Evolutionary conservation across 2,888 invertebrate genomes (phyloP).

Genomic region (Neoaliturus tenellus): DNA sequence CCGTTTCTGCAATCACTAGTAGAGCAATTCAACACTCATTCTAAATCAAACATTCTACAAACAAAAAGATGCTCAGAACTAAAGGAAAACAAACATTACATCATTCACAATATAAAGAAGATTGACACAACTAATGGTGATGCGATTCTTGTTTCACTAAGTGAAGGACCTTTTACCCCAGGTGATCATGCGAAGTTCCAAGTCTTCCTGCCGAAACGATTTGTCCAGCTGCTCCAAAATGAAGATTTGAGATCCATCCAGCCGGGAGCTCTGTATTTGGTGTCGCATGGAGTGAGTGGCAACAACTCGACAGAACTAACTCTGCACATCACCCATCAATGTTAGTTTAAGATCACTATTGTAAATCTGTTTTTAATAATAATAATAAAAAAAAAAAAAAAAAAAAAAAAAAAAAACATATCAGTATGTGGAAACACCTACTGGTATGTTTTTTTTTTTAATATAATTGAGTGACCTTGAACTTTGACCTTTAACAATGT

Average conservation of each 20-base stretch:
- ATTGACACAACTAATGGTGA: not conserved
- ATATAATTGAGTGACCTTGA: no score
- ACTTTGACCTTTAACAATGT: no score
- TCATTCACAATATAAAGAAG: not conserved
- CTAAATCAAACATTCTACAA: not conserved
- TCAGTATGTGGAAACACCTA: no score
- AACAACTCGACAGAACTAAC: conserved; percentile 2
- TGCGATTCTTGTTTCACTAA: not conserved
- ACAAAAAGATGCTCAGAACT: conserved; percentile 2
- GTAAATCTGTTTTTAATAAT: no score
- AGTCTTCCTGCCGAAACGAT: not conserved
- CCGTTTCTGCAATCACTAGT: not conserved
- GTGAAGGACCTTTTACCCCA: not conserved
- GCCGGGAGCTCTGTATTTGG: not conserved
- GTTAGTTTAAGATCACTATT: no score
- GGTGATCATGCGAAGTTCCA: not conserved
- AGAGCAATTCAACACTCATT: not conserved
- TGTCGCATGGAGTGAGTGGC: not conserved
- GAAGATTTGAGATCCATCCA: not conserved
- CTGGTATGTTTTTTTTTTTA: no score
- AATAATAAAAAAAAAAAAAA: no score
- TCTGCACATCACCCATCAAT: not conserved
- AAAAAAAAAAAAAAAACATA: no score
- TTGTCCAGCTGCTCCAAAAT: not conserved
- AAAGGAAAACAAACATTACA: conserved; percentile 11